Conservation (phyloP, 2,888 invertebrate genomes). For the Phorcus lineatus region DNA sequence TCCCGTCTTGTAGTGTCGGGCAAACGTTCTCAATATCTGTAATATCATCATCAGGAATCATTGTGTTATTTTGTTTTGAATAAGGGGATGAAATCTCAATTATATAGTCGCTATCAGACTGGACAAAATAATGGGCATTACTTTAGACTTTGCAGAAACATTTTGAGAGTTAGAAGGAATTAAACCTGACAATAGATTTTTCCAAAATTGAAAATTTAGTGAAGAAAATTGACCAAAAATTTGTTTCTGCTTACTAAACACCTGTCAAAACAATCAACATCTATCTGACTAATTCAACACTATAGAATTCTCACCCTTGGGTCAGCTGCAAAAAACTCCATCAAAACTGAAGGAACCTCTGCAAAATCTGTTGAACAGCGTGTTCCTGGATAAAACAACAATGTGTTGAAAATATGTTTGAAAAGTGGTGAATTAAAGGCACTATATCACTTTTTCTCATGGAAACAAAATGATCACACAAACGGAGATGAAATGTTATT, state of each 20-base stretch:
- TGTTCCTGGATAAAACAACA: constrained; percentile 81
- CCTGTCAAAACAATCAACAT: no score
- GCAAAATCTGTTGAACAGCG: constrained; percentile 98
- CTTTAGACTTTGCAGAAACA: background rate
- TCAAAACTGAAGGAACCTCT: constrained; percentile 97
- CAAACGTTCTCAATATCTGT: constrained; percentile 88
- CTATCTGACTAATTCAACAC: no score
- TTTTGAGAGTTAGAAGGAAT: background rate
- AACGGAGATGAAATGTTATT: no score
- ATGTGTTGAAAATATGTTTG: background rate
- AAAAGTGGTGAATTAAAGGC: background rate
- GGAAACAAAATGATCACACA: no score
- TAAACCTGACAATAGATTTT: no score
- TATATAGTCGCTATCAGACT: no score
- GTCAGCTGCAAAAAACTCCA: constrained; percentile 97
- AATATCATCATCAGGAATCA: constrained; percentile 30
- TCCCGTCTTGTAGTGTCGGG: constrained; percentile 92
- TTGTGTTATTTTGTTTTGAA: background rate
- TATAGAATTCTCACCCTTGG: constrained; percentile 80
- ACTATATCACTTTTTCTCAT: no score
- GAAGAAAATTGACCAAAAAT: no score
- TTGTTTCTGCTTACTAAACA: no score
- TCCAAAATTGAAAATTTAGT: no score
- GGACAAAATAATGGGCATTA: no score
- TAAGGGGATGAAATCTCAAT: background rate